Base-by-base conservation (phyloP, 2,113 vertebrate species). In the Sebastes fasciatus region DNA sequence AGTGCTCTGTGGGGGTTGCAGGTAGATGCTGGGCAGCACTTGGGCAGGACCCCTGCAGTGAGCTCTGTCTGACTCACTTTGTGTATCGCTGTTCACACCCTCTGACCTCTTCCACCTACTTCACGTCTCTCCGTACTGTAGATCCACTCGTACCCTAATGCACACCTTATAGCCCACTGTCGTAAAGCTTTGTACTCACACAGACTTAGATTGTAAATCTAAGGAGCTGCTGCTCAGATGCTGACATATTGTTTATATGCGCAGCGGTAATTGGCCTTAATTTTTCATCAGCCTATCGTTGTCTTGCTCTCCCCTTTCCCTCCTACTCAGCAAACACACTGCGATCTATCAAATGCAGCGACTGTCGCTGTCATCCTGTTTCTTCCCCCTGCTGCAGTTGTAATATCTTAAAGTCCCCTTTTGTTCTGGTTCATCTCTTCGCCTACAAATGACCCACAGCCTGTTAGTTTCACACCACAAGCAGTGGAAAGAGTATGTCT, bases 31-130 rank as follows among this genome's bases (percentile, higher is more conserved):
- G 82, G 88, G 89, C 83, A 85, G 90, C 88, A 92, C 93, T 90
- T 89, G 89, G 89, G 74, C 80, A 61, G 86, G 89, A 89, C 92
- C 91, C 93, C 92, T 90, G 79, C 90, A 89, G 91, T 92, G 90
- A 86, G 90, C 88, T 86, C 74, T 94, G 94, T 94, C 94, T 94
- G 90, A 93, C 90, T 93, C 89, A 90, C 84, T 95, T 92, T 93
- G 79, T 93, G 90, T 86, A 87, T 83, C 73, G 82, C 83, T 76
- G 80, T 77, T 89, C 82, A 88, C 88, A 90, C 80, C 78, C 52
- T 79, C 64, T 84, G 85, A 93, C 88, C 87, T 88, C 84, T 26
- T 80, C 85, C 55, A 69, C 85, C 63, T 81, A 75, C 85, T 65
- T 87, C 71, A 76, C 80, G 74, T 82, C 68, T 78, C 64, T 80